phyloP scores from a whole-genome alignment of 1,140 invertebrate species.

The Amphibalanus amphitrite region DNA sequence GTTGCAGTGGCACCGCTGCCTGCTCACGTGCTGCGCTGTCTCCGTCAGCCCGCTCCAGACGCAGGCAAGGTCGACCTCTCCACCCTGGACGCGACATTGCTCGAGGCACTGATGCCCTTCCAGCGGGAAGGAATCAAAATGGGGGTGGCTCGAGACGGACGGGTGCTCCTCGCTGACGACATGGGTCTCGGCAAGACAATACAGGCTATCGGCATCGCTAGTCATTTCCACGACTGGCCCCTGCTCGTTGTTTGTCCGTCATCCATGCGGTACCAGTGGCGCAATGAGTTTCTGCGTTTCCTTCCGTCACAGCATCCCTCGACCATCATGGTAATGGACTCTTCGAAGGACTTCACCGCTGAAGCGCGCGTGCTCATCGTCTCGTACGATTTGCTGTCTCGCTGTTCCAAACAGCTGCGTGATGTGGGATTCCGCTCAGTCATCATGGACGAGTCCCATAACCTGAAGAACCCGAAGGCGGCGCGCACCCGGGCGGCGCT shows the following conservation, averaged over 20 bases:
- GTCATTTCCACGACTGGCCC: constrained; percentile 84
- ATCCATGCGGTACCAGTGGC: constrained; percentile 66
- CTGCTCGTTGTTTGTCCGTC: constrained; percentile 68
- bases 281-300: constrained; percentile 47
- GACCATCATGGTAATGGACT: constrained; percentile 39
- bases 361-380: constrained; percentile 50
- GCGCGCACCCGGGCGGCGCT: constrained; percentile 51
- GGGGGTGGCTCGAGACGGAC: constrained; percentile 22
- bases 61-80: constrained; percentile 34
- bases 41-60: constrained; percentile 6
- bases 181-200: constrained; percentile 99
- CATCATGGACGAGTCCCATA: constrained; percentile 49
- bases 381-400: constrained; percentile 59
- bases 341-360: constrained; percentile 38
- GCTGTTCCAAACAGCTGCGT: constrained; percentile 30
- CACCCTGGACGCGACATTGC: constrained; percentile 39
- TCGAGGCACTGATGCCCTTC: constrained; percentile 51
- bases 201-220: constrained; percentile 78
- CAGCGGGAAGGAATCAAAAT: constrained; percentile 49
- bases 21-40: constrained; percentile 15
- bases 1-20: constrained; percentile 10
- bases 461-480: constrained; percentile 63
- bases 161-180: constrained; percentile 62
- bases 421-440: constrained; percentile 46
- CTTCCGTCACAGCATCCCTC: constrained; percentile 34